Evolutionary conservation across 2,797 vertebrate species (phyloP).

Genomic region (Pseudochirops corinnae): DNA sequence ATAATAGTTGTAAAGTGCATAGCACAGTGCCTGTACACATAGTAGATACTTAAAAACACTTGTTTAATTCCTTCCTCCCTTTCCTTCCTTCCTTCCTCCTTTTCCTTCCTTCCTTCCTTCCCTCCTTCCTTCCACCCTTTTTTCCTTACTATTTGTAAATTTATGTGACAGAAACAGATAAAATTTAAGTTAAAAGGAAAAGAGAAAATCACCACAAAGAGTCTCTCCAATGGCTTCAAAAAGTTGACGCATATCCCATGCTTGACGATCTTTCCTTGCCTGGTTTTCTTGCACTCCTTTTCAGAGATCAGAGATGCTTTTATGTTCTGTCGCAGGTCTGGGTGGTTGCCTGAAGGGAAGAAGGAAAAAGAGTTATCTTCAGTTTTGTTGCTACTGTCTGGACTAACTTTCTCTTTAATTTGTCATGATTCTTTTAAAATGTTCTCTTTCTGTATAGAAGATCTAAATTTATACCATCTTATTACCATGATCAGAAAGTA

Average conservation of each 20-base stretch:
- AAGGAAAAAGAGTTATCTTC: neutral
- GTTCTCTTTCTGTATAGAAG: neutral
- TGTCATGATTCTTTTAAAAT: neutral
- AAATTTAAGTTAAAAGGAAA: constrained; percentile 26
- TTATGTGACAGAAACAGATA: constrained; percentile 19
- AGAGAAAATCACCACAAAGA: constrained; percentile 76
- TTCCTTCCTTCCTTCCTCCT: neutral
- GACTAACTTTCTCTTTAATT: neutral
- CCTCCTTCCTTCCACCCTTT: neutral
- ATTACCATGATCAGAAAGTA: neutral
- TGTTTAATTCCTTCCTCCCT: too few relatives aligned
- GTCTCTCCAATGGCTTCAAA: constrained; percentile 68
- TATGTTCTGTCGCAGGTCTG: constrained; percentile 75
- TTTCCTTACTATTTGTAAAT: neutral
- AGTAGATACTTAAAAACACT: too few relatives aligned
- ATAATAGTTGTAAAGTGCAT: neutral
- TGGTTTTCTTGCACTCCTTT: constrained; percentile 61
- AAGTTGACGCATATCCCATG: constrained; percentile 76
- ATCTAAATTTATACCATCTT: neutral
- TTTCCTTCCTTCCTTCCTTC: too few relatives aligned
- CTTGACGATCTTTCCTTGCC: constrained; percentile 70
- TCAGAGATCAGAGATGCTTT: constrained; percentile 75
- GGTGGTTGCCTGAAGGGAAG: constrained; percentile 70
- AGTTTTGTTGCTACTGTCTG: neutral
- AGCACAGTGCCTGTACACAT: neutral